These are phyloP conservation scores for Hetaerina americana DNA, from an alignment of 1,140 invertebrate genomes.

Conservation along the genomic window DNA sequence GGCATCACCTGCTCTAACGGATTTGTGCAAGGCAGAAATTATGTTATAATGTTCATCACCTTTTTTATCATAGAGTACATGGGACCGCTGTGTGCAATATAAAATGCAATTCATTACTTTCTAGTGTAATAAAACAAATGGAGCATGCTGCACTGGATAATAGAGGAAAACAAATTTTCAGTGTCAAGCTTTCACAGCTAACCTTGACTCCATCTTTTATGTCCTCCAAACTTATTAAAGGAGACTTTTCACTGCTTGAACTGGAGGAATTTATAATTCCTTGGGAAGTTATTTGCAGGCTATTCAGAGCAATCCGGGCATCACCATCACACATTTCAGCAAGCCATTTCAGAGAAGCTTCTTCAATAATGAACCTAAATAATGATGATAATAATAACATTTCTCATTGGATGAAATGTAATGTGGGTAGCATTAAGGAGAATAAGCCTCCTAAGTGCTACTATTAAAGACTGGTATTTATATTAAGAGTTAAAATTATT, in stretches of 20 bases:
- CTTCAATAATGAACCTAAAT: conserved; percentile 37
- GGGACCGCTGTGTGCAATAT: conserved; percentile 42
- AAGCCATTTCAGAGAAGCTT: conserved; percentile 49
- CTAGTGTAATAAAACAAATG: background rate
- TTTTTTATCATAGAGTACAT: conserved; percentile 61
- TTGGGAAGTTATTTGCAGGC: conserved; percentile 54
- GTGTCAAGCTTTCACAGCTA: no score
- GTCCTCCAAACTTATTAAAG: conserved; percentile 41
- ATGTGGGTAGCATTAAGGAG: no score
- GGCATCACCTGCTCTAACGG: conserved; percentile 66
- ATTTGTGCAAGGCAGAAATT: conserved; percentile 72
- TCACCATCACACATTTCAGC: conserved; percentile 69
- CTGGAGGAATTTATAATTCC: conserved; percentile 27
- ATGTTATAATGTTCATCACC: conserved; percentile 77
- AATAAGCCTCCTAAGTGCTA: no score
- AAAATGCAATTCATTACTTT: background rate
- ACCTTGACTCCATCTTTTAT: conserved; percentile 50
- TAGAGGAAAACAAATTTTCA: no score
- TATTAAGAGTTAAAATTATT: no score
- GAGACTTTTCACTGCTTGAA: conserved; percentile 20
- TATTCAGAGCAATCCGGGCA: conserved; percentile 61
- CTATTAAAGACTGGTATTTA: no score
- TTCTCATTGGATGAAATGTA: no score
- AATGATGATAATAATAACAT: no score
- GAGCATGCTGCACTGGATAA: no score